Conservation (phyloP, 2,113 vertebrate species). For the Athene noctua region DNA sequence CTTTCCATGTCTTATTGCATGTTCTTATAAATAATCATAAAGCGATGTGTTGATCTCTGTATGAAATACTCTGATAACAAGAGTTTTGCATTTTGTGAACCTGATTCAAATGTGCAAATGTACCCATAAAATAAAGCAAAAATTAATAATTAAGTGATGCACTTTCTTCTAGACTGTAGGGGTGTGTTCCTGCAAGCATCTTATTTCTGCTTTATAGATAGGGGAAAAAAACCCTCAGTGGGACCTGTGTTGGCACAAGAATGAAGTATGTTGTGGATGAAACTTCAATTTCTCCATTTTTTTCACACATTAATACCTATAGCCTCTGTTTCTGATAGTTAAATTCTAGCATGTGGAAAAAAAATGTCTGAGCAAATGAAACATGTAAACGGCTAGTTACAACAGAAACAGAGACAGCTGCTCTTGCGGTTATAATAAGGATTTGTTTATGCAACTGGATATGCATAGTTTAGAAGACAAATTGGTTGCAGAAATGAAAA, state of each 20-base stretch:
- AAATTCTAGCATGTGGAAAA: neutral
- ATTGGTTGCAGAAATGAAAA: neutral
- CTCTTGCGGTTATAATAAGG: neutral
- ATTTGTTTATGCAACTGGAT: neutral
- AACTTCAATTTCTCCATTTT: neutral
- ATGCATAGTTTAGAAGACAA: neutral
- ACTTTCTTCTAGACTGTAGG: neutral
- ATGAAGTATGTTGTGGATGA: neutral
- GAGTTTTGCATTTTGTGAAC: neutral
- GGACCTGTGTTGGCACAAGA: neutral
- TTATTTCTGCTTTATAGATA: neutral
- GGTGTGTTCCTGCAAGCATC: neutral
- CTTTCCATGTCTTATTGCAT: conserved; percentile 58
- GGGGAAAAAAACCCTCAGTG: neutral
- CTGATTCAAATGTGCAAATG: neutral
- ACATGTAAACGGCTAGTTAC: neutral
- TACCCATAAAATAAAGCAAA: conserved; percentile 26
- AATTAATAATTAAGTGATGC: neutral
- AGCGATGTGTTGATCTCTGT: neutral
- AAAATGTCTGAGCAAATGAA: neutral
- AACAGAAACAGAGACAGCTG: neutral
- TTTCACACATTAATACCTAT: neutral
- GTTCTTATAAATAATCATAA: conserved; percentile 50
- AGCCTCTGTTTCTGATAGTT: neutral
- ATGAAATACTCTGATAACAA: neutral